Evolutionary conservation across 1,140 invertebrate genomes (phyloP), one percentile per base, ranked within the genome.

Genomic region (Archegozetes longisetosus): DNA sequence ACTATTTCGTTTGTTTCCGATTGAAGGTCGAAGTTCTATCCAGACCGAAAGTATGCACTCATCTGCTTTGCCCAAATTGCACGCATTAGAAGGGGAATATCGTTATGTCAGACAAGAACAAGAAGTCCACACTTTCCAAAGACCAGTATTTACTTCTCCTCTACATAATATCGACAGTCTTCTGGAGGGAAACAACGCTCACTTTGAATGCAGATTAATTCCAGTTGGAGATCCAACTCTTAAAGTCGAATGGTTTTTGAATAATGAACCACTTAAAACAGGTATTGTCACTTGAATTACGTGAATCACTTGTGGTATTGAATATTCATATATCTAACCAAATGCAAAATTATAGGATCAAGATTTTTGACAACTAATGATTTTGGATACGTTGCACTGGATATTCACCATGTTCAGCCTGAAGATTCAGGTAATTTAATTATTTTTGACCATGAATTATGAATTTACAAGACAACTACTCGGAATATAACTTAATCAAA

Each of bases 201-300:
- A 97, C 75, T 98, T 98, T 75, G 94, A 98, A 77, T 93, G 90
- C 69, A 94, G 95, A 74, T 77, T 95, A 17, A 90, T 94, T 74
- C 91, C 91, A n/a, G 85, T 92, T 2, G 93, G 90, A 20, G 92
- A 96, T 76, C 80, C 88, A 0, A 92, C 94, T 66, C 71, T 94
- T 24, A 86, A 88, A 74, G 87, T 94, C n/a, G 88, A 93, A 72
- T 94, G 89, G 89, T 92, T 80, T 69, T 91, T 88, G 69, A 89
- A 92, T 73, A 86, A 87, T 55, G 80, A 83, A 68, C 86, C 86
- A 58, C 80, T 93, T 32, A 88, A 85, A 6, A 81, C 91, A 69
- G 68, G 79, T 53, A 89, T 87, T n/a, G n/a, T n/a, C n/a, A n/a
- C n/a, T n/a, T n/a, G n/a, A n/a, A n/a, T n/a, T n/a, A n/a, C n/a